phyloP scores from a whole-genome alignment of 2,888 invertebrate species.

The Drosophila planitibia region DNA sequence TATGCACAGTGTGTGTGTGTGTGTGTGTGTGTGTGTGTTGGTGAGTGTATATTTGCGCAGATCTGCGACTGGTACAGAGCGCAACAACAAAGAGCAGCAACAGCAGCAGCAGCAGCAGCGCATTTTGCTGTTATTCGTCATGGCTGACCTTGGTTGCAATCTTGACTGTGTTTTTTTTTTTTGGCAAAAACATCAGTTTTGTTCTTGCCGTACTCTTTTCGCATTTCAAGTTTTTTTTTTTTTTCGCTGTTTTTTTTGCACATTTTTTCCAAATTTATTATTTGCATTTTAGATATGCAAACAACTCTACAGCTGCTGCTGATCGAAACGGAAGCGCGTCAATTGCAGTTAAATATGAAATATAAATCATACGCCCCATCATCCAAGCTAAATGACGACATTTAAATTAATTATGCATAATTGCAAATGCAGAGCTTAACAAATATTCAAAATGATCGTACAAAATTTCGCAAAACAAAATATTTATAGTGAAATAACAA shows the following conservation, averaged over 20 bases:
- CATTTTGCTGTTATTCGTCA: constrained; percentile 82
- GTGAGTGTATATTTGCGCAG: constrained; percentile 40
- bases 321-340: constrained; percentile 42
- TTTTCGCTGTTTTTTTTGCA: neutral
- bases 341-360: constrained; percentile 26
- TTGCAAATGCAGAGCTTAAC: neutral
- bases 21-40: neutral
- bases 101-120: constrained; percentile 59
- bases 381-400: constrained; percentile 1
- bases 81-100: constrained; percentile 27
- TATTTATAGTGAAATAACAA: constrained; percentile 28
- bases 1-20: neutral
- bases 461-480: neutral
- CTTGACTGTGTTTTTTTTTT: constrained; percentile 58
- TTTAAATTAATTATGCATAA: neutral
- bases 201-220: constrained; percentile 39
- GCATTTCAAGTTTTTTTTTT: constrained; percentile 47
- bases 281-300: constrained; percentile 58
- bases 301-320: constrained; percentile 22
- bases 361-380: constrained; percentile 51
- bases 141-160: constrained; percentile 83
- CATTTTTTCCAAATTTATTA: constrained; percentile 27
- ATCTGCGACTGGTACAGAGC: constrained; percentile 72
- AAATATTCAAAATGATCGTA: neutral
- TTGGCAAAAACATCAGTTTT: constrained; percentile 30